Conservation (phyloP, 2,113 vertebrate species). For the Apodemus sylvaticus region DNA sequence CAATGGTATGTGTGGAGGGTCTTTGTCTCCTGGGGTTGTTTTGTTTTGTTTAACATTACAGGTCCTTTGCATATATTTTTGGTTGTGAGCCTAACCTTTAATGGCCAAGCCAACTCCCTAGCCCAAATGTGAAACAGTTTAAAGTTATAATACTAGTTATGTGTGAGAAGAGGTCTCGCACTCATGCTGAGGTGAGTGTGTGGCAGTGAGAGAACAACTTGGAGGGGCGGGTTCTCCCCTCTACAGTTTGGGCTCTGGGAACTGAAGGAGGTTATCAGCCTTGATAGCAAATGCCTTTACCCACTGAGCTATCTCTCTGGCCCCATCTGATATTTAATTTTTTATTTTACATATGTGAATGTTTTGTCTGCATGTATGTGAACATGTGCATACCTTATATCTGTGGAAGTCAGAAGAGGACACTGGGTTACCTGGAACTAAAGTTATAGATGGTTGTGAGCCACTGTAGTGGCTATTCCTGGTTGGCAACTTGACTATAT, state of each 20-base stretch:
- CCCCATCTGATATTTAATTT: neutral
- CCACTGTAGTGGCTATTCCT: neutral
- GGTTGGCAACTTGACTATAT: no score
- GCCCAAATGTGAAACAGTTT: neutral
- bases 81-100: neutral
- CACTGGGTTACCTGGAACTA: neutral
- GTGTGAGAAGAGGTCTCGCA: neutral
- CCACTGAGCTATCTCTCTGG: neutral
- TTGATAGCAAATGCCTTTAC: neutral
- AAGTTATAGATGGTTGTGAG: neutral
- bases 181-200: neutral
- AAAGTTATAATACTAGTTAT: neutral
- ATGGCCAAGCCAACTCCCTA: neutral
- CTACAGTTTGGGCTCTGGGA: neutral
- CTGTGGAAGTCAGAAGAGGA: neutral
- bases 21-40: neutral
- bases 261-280: neutral
- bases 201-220: neutral
- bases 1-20: neutral
- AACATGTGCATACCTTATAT: neutral
- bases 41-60: neutral
- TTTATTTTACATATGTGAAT: neutral
- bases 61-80: neutral
- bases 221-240: neutral
- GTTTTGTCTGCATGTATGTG: neutral